These are phyloP conservation scores for Rhysida immarginata DNA, from an alignment of 1,140 invertebrate species.

Conservation along the genomic window DNA sequence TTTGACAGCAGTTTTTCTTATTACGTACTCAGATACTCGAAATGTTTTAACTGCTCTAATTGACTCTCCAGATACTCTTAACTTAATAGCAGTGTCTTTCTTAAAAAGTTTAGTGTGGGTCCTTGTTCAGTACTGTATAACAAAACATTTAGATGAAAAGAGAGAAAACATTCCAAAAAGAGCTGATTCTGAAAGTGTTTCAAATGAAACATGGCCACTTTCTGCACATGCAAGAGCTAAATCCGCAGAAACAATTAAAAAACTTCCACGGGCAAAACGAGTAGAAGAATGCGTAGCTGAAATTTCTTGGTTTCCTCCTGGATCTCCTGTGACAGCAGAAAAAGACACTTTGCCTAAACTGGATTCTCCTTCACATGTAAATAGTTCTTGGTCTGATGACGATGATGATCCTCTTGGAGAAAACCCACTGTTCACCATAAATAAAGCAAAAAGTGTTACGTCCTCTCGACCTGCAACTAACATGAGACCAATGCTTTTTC, in stretches of 20 bases:
- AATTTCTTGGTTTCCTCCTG: not conserved
- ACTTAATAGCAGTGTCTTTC: conserved; percentile 27
- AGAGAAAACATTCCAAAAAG: not conserved
- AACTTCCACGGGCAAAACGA: not conserved
- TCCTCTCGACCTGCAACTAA: not conserved
- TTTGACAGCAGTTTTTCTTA: conserved; percentile 10
- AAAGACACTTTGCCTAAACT: not conserved
- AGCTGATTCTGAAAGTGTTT: no score
- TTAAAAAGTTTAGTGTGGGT: conserved; percentile 31
- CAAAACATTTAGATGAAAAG: not conserved
- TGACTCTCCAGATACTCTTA: conserved; percentile 30
- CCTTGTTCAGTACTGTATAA: conserved; percentile 27
- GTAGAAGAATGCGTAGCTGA: not conserved
- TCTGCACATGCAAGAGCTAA: not conserved
- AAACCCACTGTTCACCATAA: not conserved
- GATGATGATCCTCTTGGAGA: conserved; percentile 5
- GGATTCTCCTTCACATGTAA: not conserved
- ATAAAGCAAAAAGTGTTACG: not conserved
- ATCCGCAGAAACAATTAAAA: not conserved
- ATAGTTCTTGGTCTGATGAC: conserved; percentile 1
- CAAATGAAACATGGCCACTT: no score
- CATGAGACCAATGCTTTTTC: not conserved
- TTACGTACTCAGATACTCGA: conserved; percentile 33
- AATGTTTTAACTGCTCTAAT: conserved; percentile 36
- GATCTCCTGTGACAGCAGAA: not conserved